Percentiles rank a stretch among this genome's conserved stretches.
These are phyloP conservation scores for Malurus melanocephalus DNA, from an alignment of 2,113 vertebrate genomes.

Conservation along the genomic window DNA sequence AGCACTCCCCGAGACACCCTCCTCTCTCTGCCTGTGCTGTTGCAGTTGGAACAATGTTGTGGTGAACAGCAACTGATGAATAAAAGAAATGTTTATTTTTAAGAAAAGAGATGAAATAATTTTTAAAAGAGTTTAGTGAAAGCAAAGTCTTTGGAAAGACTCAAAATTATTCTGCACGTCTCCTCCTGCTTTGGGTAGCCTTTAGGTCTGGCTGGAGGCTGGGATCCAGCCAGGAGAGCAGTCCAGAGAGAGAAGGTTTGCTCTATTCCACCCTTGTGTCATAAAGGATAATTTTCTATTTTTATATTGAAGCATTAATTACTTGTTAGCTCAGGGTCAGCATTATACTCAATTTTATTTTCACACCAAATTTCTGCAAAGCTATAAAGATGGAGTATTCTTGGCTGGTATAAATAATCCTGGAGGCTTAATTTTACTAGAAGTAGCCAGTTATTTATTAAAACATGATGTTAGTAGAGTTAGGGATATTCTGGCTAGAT, in stretches of 20 bases:
- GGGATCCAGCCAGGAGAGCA: background rate
- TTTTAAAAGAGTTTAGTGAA: conserved; percentile 27
- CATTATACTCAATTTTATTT: conserved; percentile 67
- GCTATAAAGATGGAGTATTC: conserved; percentile 62
- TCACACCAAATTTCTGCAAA: conserved; percentile 69
- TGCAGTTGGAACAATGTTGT: background rate
- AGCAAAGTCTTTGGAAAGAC: conserved; percentile 36
- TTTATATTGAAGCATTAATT: conserved; percentile 75
- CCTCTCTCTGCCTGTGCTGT: background rate
- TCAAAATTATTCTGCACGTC: conserved; percentile 28
- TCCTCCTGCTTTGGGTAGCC: conserved; percentile 57
- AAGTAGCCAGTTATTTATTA: conserved; percentile 82
- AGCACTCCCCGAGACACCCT: fast-evolving
- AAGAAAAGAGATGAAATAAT: conserved; percentile 26
- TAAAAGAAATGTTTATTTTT: conserved; percentile 50
- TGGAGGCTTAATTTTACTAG: conserved; percentile 72
- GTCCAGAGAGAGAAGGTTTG: conserved; percentile 32
- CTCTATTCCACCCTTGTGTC: conserved; percentile 52
- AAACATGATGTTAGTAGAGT: conserved; percentile 73
- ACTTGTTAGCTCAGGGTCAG: conserved; percentile 78
- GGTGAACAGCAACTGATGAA: background rate
- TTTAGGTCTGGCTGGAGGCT: background rate
- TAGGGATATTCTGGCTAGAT: conserved; percentile 69
- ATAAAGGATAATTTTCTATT: conserved; percentile 70
- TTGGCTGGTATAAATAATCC: conserved; percentile 70